These are phyloP conservation scores for Micromussa lordhowensis DNA, from an alignment of 92 coral and sea anemone species.

Conservation along the genomic window DNA sequence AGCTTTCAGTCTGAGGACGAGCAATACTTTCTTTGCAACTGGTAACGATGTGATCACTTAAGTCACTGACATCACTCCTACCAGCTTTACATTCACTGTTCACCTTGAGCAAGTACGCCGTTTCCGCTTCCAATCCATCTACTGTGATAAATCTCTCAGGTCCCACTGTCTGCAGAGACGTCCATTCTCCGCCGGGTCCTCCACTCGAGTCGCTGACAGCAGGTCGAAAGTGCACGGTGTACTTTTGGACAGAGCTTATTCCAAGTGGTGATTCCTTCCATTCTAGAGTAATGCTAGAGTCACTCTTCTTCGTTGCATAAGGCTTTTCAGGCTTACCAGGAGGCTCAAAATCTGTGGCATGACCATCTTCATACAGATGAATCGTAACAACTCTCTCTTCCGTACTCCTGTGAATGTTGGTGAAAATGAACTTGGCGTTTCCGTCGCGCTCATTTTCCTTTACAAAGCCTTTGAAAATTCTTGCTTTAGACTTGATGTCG, in stretches of 20 bases:
- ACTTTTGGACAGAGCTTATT: not conserved
- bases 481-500: not conserved
- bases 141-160: not conserved
- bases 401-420: not conserved
- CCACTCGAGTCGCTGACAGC: not conserved
- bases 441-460: not conserved
- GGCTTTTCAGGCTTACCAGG: conserved; percentile 10
- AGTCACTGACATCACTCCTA: not conserved
- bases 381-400: not conserved
- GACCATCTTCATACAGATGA: conserved; percentile 4
- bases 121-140: conserved; percentile 1
- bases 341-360: not conserved
- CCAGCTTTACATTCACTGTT: conserved; percentile 16
- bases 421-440: not conserved
- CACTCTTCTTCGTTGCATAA: not conserved
- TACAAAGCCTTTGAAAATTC: not conserved
- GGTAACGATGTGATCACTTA: not conserved
- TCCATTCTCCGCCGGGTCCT: conserved; percentile 3
- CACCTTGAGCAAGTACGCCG: conserved; percentile 17
- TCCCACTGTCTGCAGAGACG: not conserved
- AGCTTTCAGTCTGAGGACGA: not conserved
- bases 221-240: conserved; percentile 12
- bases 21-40: not conserved
- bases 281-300: not conserved
- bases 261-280: conserved; percentile 15